These are phyloP conservation scores for Serranus cabrilla DNA, from an alignment of 2,797 vertebrate species.

Conservation along the genomic window DNA sequence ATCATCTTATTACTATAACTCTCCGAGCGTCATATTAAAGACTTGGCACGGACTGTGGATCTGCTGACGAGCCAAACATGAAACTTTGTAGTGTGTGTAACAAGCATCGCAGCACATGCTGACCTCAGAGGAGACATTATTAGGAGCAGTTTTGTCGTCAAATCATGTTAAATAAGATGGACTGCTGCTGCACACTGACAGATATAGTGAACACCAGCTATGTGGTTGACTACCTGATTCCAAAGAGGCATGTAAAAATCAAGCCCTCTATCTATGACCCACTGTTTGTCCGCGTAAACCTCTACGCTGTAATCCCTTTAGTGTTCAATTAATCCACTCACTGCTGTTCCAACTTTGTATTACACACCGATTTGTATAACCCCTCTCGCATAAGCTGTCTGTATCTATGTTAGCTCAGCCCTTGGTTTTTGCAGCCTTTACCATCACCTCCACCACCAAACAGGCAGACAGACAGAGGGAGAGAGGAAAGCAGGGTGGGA, in stretches of 20 bases:
- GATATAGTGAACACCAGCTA: constrained; percentile 39
- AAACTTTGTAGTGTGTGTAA: constrained; percentile 53
- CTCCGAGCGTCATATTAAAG: constrained; percentile 91
- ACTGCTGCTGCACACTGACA: constrained; percentile 28
- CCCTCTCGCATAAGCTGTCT: constrained; percentile 77
- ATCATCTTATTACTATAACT: constrained; percentile 93
- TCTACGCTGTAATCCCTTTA: constrained; percentile 78
- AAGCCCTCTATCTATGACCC: constrained; percentile 75
- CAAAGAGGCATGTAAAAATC: constrained; percentile 69
- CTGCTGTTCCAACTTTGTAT: constrained; percentile 79
- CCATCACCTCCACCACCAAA: constrained; percentile 73
- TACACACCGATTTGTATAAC: constrained; percentile 77
- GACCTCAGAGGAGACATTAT: constrained; percentile 48
- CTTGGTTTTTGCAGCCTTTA: constrained; percentile 71
- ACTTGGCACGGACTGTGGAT: constrained; percentile 83
- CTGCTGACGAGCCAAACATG: constrained; percentile 57
- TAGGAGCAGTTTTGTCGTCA: constrained; percentile 28
- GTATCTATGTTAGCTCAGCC: constrained; percentile 87
- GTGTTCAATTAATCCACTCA: constrained; percentile 82
- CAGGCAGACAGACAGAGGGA: constrained; percentile 63
- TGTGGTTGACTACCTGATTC: constrained; percentile 57
- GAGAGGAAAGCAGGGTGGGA: constrained; percentile 56
- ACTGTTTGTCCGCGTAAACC: constrained; percentile 79
- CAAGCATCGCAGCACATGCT: constrained; percentile 41
- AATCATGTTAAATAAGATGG: constrained; percentile 40